A percentile compares a stretch with the other conserved stretches of the same genome.
These are phyloP conservation scores for Pangasianodon hypophthalmus DNA, from an alignment of 2,113 vertebrate species.

Conservation along the genomic window DNA sequence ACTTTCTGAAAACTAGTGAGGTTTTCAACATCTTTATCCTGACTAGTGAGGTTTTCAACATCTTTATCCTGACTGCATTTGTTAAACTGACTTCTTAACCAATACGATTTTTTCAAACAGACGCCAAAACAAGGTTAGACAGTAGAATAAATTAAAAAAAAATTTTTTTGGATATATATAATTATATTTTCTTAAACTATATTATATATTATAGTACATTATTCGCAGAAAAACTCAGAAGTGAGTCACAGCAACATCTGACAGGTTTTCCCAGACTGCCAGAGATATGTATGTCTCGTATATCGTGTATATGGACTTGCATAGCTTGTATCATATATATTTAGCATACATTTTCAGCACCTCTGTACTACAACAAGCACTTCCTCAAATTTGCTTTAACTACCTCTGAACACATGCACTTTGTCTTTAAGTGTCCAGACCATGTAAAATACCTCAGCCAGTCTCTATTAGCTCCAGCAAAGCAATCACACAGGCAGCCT, in stretches of 20 bases:
- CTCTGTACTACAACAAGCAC: neutral
- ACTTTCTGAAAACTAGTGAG: neutral
- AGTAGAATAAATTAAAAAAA: neutral
- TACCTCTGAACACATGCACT: neutral
- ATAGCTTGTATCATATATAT: neutral
- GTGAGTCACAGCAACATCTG: neutral
- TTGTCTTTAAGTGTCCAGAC: constrained; percentile 2
- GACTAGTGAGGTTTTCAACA: neutral
- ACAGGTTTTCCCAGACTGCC: neutral
- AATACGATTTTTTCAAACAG: neutral
- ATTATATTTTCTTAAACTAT: neutral
- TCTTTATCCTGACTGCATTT: too few relatives aligned
- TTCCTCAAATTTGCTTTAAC: neutral
- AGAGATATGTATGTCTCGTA: neutral
- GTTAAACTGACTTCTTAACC: too few relatives aligned
- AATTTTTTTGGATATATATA: neutral
- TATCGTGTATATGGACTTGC: neutral
- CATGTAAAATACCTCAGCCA: constrained; percentile 2
- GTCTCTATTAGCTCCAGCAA: constrained; percentile 1
- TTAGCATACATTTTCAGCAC: neutral
- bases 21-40: neutral
- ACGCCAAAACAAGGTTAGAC: neutral
- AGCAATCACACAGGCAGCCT: constrained; percentile 17
- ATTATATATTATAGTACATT: too few relatives aligned
- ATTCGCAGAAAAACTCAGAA: too few relatives aligned